Base-by-base conservation (phyloP, 23 tunicate species). In the Styela clava region DNA sequence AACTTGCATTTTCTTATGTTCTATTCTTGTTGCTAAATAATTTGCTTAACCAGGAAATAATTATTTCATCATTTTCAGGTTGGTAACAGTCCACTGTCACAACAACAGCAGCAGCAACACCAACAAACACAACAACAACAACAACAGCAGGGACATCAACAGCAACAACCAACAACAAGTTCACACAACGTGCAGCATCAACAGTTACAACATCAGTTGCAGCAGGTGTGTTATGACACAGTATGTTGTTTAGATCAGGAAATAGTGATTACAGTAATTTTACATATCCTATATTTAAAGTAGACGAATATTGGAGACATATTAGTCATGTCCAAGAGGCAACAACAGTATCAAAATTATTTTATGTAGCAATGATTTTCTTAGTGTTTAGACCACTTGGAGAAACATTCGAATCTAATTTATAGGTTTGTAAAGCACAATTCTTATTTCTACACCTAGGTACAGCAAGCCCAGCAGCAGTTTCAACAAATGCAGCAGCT, bases 401-500 rank as follows among this genome's bases (percentile, higher is more conserved):
- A n/a, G n/a, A n/a, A n/a, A n/a, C n/a, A n/a, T n/a, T n/a, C n/a
- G n/a, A n/a, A n/a, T n/a, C n/a, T n/a, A n/a, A n/a, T n/a, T n/a
- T n/a, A n/a, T n/a, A n/a, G n/a, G n/a, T n/a, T n/a, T n/a, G n/a
- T n/a, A n/a, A n/a, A n/a, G n/a, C n/a, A n/a, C n/a, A n/a, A n/a
- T n/a, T n/a, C n/a, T n/a, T n/a, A n/a, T n/a, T 74, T 32, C 33
- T 12, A 18, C 0, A 30, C 69, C 23, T 63, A 89, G 94, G 94
- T 89, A 23, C 94, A 89, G 52, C 94, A 89, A 67, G 94, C 88
- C 52, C 94, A 89, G 29, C 97, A 91, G 79, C 97, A 91, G 62
- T 87, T 87, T 29, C 95, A 89, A 56, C 95, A 89, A 72, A 89
- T 87, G 83, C 89, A 87, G 61, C 97, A 92, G 62, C 97, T 82